Evolutionary conservation across 2,888 invertebrate genomes (phyloP).

Genomic region (Caradrina kadenii): DNA sequence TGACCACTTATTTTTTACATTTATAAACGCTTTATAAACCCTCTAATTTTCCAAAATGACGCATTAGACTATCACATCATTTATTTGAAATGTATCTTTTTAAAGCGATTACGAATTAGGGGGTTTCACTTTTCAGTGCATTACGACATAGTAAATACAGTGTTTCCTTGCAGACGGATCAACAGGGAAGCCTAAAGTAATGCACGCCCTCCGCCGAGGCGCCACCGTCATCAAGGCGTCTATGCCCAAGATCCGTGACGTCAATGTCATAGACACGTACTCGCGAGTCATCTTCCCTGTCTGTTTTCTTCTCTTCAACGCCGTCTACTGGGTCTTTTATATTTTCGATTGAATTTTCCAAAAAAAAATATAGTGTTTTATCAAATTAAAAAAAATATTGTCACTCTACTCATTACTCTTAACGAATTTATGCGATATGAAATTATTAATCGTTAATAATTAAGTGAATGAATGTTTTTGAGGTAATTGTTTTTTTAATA

Average conservation of each 20-base stretch:
- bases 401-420: constrained; percentile 53
- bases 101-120: neutral
- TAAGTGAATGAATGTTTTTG: constrained; percentile 34
- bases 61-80: neutral
- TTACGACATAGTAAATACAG: constrained; percentile 15
- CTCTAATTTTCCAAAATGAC: neutral
- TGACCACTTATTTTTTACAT: neutral
- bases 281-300: constrained; percentile 98
- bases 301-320: constrained; percentile 98
- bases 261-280: constrained; percentile 99
- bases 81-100: neutral
- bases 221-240: constrained; percentile 97
- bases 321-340: constrained; percentile 98
- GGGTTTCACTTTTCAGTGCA: neutral
- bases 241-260: constrained; percentile 98
- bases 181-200: constrained; percentile 92
- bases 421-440: constrained; percentile 61
- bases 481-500: constrained; percentile 1
- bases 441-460: constrained; percentile 17
- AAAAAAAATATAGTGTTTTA: constrained; percentile 37
- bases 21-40: neutral
- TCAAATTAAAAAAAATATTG: constrained; percentile 43
- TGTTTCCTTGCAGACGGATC: constrained; percentile 84
- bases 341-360: constrained; percentile 91
- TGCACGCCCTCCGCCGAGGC: constrained; percentile 95